phyloP scores from a whole-genome alignment of 2,797 vertebrate genomes.

The Yasuhikotakia modesta region DNA sequence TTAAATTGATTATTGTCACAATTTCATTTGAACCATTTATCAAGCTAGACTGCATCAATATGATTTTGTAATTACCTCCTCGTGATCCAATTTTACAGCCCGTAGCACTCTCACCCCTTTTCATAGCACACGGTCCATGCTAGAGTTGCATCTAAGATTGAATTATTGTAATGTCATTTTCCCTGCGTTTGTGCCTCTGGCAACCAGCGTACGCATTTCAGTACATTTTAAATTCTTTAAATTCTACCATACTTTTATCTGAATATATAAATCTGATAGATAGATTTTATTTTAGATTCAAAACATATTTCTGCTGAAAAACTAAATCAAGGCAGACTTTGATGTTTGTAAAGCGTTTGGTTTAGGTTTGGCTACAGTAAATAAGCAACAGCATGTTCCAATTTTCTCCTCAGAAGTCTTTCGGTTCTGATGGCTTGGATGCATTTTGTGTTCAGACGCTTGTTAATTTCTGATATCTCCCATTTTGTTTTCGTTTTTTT shows the following conservation, averaged over 20 bases:
- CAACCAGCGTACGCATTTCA: background rate
- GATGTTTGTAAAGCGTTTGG: no score
- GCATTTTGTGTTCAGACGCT: background rate
- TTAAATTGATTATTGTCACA: conserved; percentile 24
- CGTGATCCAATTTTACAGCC: conserved; percentile 34
- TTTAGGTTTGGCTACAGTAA: no score
- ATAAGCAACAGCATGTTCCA: no score
- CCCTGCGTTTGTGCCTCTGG: background rate
- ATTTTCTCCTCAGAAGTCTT: no score
- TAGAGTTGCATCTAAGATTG: conserved; percentile 14
- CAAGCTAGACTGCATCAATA: conserved; percentile 19
- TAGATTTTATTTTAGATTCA: no score
- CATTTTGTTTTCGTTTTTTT: conserved; percentile 29
- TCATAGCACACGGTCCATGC: background rate
- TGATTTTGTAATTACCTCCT: conserved; percentile 28
- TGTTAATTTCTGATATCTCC: background rate
- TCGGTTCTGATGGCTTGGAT: no score
- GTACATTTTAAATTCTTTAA: background rate
- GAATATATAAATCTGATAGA: background rate
- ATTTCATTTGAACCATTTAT: conserved; percentile 33
- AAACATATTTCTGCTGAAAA: no score
- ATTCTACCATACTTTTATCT: background rate
- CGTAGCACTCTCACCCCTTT: conserved; percentile 24
- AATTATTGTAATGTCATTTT: conserved; percentile 27
- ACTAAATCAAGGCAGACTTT: no score